Evolutionary conservation across 1,140 invertebrate species (phyloP).

Genomic region (Myzus persicae): DNA sequence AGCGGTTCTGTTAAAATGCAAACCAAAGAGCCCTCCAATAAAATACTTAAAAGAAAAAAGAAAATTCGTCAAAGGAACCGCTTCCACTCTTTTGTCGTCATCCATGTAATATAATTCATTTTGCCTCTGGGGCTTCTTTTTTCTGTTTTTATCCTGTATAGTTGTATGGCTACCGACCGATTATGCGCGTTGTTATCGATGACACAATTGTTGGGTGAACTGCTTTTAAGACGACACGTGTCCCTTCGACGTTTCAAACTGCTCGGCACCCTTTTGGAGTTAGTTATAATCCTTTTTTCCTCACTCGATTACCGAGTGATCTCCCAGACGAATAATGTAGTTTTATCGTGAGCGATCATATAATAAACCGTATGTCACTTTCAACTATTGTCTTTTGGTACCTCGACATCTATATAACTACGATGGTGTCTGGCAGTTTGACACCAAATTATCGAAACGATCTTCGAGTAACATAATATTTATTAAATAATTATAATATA

Average conservation of each 20-base stretch:
- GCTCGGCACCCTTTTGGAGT: neutral
- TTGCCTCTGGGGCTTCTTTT: neutral
- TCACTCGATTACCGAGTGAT: neutral
- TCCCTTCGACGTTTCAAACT: neutral
- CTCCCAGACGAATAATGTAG: neutral
- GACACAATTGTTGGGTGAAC: conserved; percentile 7
- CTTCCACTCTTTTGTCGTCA: neutral
- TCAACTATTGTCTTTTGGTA: neutral
- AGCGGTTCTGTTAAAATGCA: neutral
- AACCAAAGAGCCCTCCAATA: neutral
- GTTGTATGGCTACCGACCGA: neutral
- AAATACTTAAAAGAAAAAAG: neutral
- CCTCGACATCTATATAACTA: neutral
- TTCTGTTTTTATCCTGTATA: neutral
- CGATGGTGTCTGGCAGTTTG: neutral
- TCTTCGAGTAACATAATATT: neutral
- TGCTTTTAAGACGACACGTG: conserved; percentile 35
- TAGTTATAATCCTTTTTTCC: conserved; percentile 12
- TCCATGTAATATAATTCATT: neutral
- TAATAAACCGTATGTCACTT: neutral
- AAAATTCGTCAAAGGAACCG: neutral
- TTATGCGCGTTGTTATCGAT: conserved; percentile 25
- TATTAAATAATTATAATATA: neutral
- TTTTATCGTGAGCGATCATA: neutral
- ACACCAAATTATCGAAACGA: neutral